Evolutionary conservation across 2,888 invertebrate species (phyloP).

Genomic region (Pherbina coryleti): DNA sequence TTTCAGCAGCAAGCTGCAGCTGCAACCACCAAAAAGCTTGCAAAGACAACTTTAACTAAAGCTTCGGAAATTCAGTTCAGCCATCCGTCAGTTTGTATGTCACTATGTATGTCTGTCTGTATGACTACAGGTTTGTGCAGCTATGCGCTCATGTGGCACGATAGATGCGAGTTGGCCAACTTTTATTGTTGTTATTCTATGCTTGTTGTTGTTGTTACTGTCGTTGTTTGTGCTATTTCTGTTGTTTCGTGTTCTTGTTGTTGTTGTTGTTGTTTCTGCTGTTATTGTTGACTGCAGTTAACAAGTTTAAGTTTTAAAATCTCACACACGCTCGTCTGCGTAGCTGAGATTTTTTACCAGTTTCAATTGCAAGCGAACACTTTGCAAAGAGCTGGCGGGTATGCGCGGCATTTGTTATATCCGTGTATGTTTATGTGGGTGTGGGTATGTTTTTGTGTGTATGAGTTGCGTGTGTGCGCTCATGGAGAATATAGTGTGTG

Average conservation of each 20-base stretch:
- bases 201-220: not conserved
- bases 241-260: too few relatives aligned
- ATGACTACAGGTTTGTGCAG: not conserved
- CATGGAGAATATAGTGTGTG: not conserved
- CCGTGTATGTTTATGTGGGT: too few relatives aligned
- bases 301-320: slow-evolving; percentile 21
- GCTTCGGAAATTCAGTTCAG: not conserved
- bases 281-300: slow-evolving; percentile 9
- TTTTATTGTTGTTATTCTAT: slow-evolving; percentile 16
- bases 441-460: too few relatives aligned
- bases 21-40: not conserved
- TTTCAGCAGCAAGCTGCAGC: not conserved
- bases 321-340: not conserved
- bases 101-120: not conserved
- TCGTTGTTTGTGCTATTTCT: not conserved
- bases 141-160: not conserved
- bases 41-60: not conserved
- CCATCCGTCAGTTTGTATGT: not conserved
- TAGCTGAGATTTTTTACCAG: not conserved
- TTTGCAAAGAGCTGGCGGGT: too few relatives aligned
- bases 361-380: not conserved
- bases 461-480: too few relatives aligned
- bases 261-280: not conserved
- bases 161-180: slow-evolving; percentile 30
- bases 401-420: too few relatives aligned